These are phyloP conservation scores for Patella caerulea DNA, from an alignment of 2,888 invertebrate species.

Conservation along the genomic window DNA sequence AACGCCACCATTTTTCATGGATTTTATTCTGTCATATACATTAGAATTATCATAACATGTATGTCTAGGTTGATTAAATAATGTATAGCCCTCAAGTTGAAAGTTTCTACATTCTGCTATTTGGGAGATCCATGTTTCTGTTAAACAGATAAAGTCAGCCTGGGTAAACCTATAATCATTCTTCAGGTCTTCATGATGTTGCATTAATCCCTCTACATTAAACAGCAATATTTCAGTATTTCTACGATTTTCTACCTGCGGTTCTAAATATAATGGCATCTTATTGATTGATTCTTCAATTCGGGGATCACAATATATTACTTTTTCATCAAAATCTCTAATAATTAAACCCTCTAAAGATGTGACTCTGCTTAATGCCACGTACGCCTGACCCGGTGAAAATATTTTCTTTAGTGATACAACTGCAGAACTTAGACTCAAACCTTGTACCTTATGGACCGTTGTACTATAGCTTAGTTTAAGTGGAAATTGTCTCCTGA, in stretches of 20 bases:
- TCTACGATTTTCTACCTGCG: background rate
- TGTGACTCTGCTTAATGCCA: constrained; percentile 31
- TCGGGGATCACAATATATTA: constrained; percentile 24
- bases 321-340: constrained; percentile 20
- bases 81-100: background rate
- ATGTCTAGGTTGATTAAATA: background rate
- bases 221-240: background rate
- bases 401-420: constrained; percentile 27
- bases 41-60: background rate
- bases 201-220: background rate
- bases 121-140: background rate
- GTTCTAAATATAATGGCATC: constrained; percentile 19
- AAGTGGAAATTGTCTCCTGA: constrained; percentile 19
- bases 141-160: background rate
- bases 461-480: constrained; percentile 25
- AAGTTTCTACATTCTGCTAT: background rate
- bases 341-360: constrained; percentile 26
- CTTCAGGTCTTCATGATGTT: background rate
- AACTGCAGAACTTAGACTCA: constrained; percentile 21
- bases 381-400: constrained; percentile 31
- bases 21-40: background rate
- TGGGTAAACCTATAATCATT: background rate
- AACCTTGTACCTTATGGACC: constrained; percentile 32
- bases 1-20: background rate
- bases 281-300: constrained; percentile 10